Evolutionary conservation across 2,797 vertebrate species (phyloP).

Genomic region (Dendrocincla tyrannina): DNA sequence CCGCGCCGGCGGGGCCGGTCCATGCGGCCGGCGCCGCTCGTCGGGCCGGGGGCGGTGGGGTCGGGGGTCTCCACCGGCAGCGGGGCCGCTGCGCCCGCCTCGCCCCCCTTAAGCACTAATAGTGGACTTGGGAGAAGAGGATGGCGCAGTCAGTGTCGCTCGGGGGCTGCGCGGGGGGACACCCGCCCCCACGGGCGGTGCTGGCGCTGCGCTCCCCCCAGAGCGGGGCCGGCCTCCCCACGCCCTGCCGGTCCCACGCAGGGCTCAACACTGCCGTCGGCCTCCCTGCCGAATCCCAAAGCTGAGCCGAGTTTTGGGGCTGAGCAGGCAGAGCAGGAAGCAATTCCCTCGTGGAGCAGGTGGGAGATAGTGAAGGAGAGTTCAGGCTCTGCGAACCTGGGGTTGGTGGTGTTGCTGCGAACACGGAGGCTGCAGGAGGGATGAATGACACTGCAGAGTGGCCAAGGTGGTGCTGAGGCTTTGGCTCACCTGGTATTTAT

Average conservation of each 20-base stretch:
- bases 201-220: background rate
- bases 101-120: too few species aligned
- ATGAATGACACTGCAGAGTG: background rate
- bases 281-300: background rate
- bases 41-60: too few species aligned
- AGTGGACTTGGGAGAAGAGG: too few species aligned
- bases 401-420: accelerated
- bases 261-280: background rate
- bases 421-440: background rate
- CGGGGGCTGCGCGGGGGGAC: too few species aligned
- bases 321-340: background rate
- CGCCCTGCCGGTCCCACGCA: accelerated
- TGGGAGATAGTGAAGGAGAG: background rate
- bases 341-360: background rate
- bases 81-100: too few species aligned
- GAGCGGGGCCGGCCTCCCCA: background rate
- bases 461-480: accelerated
- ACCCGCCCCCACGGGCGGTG: background rate
- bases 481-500: background rate
- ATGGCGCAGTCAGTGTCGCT: too few species aligned
- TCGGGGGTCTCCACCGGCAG: too few species aligned
- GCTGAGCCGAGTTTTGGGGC: background rate
- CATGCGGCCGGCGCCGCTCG: background rate
- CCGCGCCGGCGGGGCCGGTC: background rate
- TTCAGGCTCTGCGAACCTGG: background rate